Base-by-base conservation (phyloP, 2,888 invertebrate genomes). In the Zhengitettix transpicula region DNA sequence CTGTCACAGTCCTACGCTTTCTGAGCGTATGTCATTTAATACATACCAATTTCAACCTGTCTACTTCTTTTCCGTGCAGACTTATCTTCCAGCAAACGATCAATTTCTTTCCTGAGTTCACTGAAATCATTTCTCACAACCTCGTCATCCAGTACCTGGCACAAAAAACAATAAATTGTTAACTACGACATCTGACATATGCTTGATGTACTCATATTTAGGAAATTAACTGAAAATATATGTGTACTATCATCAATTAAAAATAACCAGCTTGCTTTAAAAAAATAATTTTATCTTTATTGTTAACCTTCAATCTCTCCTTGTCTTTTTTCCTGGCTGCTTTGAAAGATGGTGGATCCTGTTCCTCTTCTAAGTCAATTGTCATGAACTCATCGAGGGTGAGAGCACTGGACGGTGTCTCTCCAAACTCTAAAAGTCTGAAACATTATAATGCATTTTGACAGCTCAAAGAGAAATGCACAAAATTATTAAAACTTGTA, bases 341-440 rank as follows among this genome's bases (percentile, higher is more conserved):
- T 72, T 91, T 92, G 71, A 94, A 98, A 1, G 93, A 89, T 0
- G 97, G 97, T 10, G 97, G 94, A 74, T 97, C 97, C 72, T 93
- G 92, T 69, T 95, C 95, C 67, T 94, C 92, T 71, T 97, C 96
- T 66, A 99, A 75, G 71, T 99, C 97, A 0, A 98, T 91, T 0
- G 87, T 89, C 85, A 95, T 89, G 71, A 99, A 99, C 76, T 99
- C 97, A 67, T 98, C 96, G 40, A 97, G 77, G 0, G 98, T 97
- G 58, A 99, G 76, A 10, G 88, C 85, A 69, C 96, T 93, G 12
- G 96, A 94, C 0, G 98, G 95, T 0, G 99, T 99, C 67, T 94
- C 93, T 0, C 94, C 93, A 72, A 99, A 99, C 75, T 99, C 99
- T 41, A 88, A 81, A 51, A 99, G 77, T 61, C 90, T 81, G 61